Base-by-base conservation (phyloP, 2,113 vertebrate species). In the Atlantisia rogersi region DNA sequence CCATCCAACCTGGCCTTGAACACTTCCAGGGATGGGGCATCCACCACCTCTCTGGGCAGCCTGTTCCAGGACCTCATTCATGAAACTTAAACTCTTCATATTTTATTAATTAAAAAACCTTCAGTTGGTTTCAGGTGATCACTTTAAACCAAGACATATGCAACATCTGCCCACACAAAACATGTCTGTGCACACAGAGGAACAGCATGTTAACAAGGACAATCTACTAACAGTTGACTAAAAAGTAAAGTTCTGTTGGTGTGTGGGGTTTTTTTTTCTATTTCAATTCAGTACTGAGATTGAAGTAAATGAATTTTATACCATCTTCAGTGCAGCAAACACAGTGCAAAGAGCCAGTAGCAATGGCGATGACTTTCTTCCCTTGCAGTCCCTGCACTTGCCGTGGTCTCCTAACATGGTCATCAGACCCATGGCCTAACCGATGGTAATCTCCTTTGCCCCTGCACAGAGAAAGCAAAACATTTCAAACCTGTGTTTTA, bases 311-410 rank as follows among this genome's bases (percentile, higher is more conserved):
- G 4, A 59, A 62, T 86, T 68, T 82, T 63, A 89, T 98, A 99
- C 99, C 99, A 19, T 99, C 99, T 92, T 99, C 99, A 8, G 99
- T 99, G 98, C 99, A 99, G 97, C 99, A 99, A n/a, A 99, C 99
- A 40, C 99, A 99, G 97, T 99, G 99, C 94, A 99, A 98, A 52
- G 99, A 99, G 16, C 99, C 99, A 0, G 99, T 99, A 76, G 99
- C 99, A 31, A 99, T 99, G 65, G 99, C 99, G 44, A 99, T 99
- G 93, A 99, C 99, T 95, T 99, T 99, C 97, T 99, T 99, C 74
- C 99, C 99, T 95, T 99, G 99, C 10, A 99, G 98, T 9, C 99
- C 99, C 94, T 99, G 99, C 74, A 99, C 99, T 97, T 99, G 99
- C 77, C 99, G 97, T 39, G 99, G 99, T 88, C 99, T 97, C 84